Evolutionary conservation across 2,888 invertebrate species (phyloP), one percentile per base, ranked within the genome.

Genomic region (Drosophila merina): DNA sequence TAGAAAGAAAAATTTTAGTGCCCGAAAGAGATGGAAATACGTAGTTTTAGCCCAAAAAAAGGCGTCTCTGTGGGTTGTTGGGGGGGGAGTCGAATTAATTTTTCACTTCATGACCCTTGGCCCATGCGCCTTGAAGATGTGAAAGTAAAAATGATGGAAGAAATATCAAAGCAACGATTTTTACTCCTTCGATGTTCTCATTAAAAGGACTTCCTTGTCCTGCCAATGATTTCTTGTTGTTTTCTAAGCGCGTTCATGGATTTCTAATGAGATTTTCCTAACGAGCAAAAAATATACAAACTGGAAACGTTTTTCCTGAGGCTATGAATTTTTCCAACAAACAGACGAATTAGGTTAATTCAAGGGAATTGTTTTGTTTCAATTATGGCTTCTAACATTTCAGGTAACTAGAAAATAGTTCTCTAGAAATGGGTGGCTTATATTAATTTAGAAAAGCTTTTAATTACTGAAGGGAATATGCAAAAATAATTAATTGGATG

Each of bases 211-310:
- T 30, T 51, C 31, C 3, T 26, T 0, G 14, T 5, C n/a, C 12
- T 28, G 7, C 40, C 38, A 12, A 6, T 14, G 0, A 20, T 10
- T 30, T 8, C 28, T 48, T 69, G 56, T 55, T 58, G 54, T 36
- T 42, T 78, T 79, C 68, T 68, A 56, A 67, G 67, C 71, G 70
- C 80, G 70, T 77, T 86, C 80, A 82, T 82, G 79, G 80, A 83
- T 86, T 83, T 83, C 81, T 86, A 82, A 82, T 86, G 85, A 86
- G 83, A 86, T 82, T 82, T 57, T 66, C 71, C 86, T 82, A 82
- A 82, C 83, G 81, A 82, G 86, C 86, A 66, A 56, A 47, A 44
- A 66, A 63, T 74, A 74, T 48, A 74, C 70, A 72, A 76, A 70
- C 62, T 86, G 64, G 72, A 64, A 74, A 62, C 51, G 55, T 56